phyloP scores from a whole-genome alignment of 2,797 vertebrate species.

The Sebastiscus tertius region DNA sequence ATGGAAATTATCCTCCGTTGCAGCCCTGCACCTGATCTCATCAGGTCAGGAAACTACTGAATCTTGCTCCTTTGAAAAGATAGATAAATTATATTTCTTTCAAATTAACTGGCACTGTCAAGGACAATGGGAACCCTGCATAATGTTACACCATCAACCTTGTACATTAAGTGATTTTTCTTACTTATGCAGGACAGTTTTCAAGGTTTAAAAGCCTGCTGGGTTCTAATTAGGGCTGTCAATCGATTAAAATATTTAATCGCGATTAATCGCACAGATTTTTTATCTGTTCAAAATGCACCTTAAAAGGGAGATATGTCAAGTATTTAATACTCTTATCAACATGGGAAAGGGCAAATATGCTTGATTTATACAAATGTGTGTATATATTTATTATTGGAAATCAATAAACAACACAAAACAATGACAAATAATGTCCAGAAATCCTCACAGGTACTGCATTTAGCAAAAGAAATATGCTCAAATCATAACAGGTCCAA shows the following conservation, averaged over 20 bases:
- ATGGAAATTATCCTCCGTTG: not conserved
- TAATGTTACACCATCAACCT: not conserved
- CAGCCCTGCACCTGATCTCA: not conserved
- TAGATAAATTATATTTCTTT: not conserved
- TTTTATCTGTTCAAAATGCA: not conserved
- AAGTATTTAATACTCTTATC: too few relatives aligned
- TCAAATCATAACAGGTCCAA: too few relatives aligned
- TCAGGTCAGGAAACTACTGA: not conserved
- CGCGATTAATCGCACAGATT: not conserved
- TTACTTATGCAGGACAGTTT: not conserved
- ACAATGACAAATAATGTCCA: too few relatives aligned
- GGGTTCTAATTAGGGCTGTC: not conserved
- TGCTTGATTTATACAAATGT: too few relatives aligned
- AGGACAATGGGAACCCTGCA: not conserved
- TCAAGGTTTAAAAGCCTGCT: not conserved
- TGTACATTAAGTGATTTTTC: not conserved
- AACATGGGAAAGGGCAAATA: too few relatives aligned
- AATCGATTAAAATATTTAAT: rapidly evolving
- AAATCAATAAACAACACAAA: too few relatives aligned
- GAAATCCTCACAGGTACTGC: too few relatives aligned
- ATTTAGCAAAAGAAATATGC: too few relatives aligned
- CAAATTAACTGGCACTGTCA: not conserved
- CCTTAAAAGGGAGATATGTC: too few relatives aligned
- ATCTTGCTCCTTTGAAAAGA: not conserved
- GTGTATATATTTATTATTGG: too few relatives aligned